Percentiles rank a stretch among this genome's conserved stretches.
Conservation (phyloP, 2,888 invertebrate species). For the Petrophora chlorosata region DNA sequence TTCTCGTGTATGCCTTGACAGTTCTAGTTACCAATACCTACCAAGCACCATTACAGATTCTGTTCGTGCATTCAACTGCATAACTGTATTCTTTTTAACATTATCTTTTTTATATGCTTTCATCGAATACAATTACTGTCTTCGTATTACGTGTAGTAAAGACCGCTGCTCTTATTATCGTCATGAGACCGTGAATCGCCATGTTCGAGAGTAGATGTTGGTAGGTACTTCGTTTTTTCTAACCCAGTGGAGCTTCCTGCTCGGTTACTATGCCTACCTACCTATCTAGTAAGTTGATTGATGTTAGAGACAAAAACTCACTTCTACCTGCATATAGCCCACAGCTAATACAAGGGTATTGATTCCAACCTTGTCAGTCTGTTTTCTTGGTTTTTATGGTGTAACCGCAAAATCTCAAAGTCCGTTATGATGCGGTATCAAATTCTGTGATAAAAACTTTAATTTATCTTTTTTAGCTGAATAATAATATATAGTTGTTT, state of each 20-base stretch:
- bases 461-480: neutral
- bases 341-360: constrained; percentile 45
- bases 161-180: constrained; percentile 38
- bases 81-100: constrained; percentile 26
- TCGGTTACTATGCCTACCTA: constrained; percentile 32
- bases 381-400: constrained; percentile 35
- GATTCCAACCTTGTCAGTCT: constrained; percentile 39
- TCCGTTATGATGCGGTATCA: constrained; percentile 14
- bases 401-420: constrained; percentile 20
- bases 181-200: constrained; percentile 46
- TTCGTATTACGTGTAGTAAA: constrained; percentile 23
- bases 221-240: constrained; percentile 38
- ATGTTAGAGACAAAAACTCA: constrained; percentile 55
- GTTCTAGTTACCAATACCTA: constrained; percentile 11
- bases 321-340: constrained; percentile 51
- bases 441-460: constrained; percentile 2
- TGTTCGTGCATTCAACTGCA: constrained; percentile 26
- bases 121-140: constrained; percentile 27
- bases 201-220: constrained; percentile 18
- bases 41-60: constrained; percentile 15
- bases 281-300: constrained; percentile 46
- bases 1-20: constrained; percentile 20
- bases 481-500: too few relatives aligned
- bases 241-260: constrained; percentile 54
- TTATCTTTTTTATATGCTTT: constrained; percentile 27